These are phyloP conservation scores for Sarotherodon lohbergeri DNA, from an alignment of 2,113 vertebrate genomes.

Conservation along the genomic window DNA sequence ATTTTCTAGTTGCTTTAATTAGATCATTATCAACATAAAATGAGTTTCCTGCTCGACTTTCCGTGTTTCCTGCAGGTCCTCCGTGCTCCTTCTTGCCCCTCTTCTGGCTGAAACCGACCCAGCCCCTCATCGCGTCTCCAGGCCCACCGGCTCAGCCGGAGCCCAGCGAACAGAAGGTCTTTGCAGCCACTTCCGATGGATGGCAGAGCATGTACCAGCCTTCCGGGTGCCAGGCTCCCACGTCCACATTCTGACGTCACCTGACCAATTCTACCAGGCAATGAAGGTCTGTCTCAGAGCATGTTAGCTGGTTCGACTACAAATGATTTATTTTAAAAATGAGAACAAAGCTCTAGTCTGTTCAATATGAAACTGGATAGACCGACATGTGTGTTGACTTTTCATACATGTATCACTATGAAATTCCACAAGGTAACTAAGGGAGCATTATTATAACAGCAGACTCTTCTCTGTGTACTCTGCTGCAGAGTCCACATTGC, in stretches of 20 bases:
- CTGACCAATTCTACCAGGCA: slow-evolving; percentile 87
- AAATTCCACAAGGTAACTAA: background rate
- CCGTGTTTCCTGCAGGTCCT: slow-evolving; percentile 71
- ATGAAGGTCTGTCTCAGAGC: slow-evolving; percentile 79
- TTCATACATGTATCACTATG: background rate
- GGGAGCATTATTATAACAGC: background rate
- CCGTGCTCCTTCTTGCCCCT: slow-evolving; percentile 87
- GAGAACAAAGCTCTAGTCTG: background rate
- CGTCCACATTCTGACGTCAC: slow-evolving; percentile 83
- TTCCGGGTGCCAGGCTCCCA: slow-evolving; percentile 84
- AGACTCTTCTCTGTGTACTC: background rate
- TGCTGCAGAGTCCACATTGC: background rate
- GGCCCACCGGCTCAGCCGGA: slow-evolving; percentile 71
- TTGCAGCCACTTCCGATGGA: slow-evolving; percentile 84
- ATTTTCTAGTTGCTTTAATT: background rate
- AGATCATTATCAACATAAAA: background rate
- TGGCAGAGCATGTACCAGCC: slow-evolving; percentile 86
- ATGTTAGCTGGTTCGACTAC: background rate
- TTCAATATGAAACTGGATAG: background rate
- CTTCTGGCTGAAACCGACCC: slow-evolving; percentile 78
- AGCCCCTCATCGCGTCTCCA: slow-evolving; percentile 47
- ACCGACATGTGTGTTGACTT: background rate
- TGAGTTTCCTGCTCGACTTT: background rate
- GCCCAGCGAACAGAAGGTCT: slow-evolving; percentile 63
- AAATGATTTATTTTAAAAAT: background rate